Conservation (phyloP, 2,113 vertebrate genomes). For the Aptenodytes forsteri region DNA sequence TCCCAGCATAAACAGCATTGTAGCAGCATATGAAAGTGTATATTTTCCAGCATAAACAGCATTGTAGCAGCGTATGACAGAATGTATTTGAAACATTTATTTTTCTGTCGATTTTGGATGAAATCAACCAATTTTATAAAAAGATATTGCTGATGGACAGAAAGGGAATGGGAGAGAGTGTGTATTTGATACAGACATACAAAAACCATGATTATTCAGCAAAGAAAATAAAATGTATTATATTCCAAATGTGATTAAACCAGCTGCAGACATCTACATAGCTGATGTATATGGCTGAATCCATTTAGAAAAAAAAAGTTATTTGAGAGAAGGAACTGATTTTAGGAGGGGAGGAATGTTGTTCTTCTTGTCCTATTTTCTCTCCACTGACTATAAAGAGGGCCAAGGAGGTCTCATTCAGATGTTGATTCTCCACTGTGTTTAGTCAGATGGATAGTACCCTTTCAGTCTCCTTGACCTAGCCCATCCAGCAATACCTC, state of each 20-base stretch:
- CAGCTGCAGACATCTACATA: neutral
- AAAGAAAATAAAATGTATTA: neutral
- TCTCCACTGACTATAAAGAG: neutral
- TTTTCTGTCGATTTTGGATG: neutral
- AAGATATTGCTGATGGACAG: neutral
- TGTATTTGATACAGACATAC: neutral
- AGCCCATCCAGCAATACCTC: neutral
- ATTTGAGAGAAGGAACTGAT: neutral
- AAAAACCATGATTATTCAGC: neutral
- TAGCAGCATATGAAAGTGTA: neutral
- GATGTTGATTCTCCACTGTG: neutral
- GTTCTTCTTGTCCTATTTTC: neutral
- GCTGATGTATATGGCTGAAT: neutral
- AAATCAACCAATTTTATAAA: neutral
- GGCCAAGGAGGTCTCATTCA: neutral
- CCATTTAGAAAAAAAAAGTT: neutral
- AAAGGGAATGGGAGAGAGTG: neutral
- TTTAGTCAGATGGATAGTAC: neutral
- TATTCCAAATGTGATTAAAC: neutral
- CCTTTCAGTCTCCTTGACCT: neutral
- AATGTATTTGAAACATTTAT: conserved; percentile 1
- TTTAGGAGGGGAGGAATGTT: neutral
- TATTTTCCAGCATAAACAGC: neutral
- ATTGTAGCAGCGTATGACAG: neutral
- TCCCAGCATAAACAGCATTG: neutral